Conservation (phyloP, 2,113 vertebrate species). For the Istiophorus platypterus region DNA sequence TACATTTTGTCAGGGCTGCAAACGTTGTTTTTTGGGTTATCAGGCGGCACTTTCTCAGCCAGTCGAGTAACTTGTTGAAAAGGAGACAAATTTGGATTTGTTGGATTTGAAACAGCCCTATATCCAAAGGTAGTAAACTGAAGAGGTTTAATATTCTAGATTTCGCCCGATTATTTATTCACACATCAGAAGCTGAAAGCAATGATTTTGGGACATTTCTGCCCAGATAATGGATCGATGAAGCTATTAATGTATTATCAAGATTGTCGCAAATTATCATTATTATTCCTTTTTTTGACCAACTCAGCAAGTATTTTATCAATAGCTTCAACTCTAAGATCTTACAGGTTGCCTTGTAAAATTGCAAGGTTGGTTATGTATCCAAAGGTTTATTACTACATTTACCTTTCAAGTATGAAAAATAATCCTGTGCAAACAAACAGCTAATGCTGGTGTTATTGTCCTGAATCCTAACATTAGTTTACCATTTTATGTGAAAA, state of each 20-base stretch:
- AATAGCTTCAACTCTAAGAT: background rate
- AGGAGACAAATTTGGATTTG: too few species aligned
- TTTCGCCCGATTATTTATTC: background rate
- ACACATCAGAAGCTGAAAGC: background rate
- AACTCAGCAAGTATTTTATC: background rate
- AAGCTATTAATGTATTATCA: background rate
- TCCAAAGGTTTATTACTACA: background rate
- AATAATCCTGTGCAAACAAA: background rate
- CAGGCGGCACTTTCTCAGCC: too few species aligned
- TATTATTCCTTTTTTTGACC: background rate
- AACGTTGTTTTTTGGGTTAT: background rate
- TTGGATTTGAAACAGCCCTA: too few species aligned
- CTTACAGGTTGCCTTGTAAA: too few species aligned
- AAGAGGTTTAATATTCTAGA: background rate
- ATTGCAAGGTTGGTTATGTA: background rate
- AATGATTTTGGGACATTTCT: background rate
- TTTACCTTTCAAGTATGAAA: background rate
- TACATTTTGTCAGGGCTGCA: background rate
- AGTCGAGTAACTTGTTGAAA: background rate
- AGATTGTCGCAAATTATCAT: background rate
- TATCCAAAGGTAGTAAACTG: background rate
- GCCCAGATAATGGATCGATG: background rate
- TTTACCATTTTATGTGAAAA: slow-evolving; percentile 5
- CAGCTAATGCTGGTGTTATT: background rate
- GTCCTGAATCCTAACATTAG: background rate